Evolutionary conservation across 2,797 vertebrate genomes (phyloP).

Genomic region (Coregonus sp.): DNA sequence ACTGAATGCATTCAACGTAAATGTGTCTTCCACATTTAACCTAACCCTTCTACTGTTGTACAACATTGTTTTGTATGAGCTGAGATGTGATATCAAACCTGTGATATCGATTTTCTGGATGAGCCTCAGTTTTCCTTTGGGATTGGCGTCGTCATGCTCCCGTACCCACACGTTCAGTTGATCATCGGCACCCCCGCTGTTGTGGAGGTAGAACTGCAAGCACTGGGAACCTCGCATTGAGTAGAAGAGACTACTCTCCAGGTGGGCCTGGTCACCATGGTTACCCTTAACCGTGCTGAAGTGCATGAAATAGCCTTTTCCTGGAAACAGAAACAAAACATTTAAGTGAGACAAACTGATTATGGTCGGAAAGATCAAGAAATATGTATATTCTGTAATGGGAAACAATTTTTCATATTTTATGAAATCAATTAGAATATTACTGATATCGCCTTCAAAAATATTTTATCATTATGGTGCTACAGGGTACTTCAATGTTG

Average conservation of each 20-base stretch:
- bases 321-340: conserved; percentile 56
- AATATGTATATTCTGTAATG: not conserved
- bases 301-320: conserved; percentile 87
- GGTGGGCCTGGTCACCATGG: conserved; percentile 55
- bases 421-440: not conserved
- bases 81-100: conserved; percentile 41
- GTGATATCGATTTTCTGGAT: conserved; percentile 52
- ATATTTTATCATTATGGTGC: not conserved
- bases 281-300: conserved; percentile 68
- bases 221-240: conserved; percentile 83
- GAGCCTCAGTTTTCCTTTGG: conserved; percentile 41
- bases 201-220: conserved; percentile 85
- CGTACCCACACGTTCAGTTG: conserved; percentile 74
- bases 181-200: conserved; percentile 72
- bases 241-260: conserved; percentile 82
- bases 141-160: conserved; percentile 64
- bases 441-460: not conserved
- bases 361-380: not conserved
- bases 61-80: not conserved
- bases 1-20: no score
- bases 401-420: not conserved
- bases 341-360: not conserved
- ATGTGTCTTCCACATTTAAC: no score
- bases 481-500: not conserved
- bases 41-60: not conserved